Percentiles rank a stretch among this genome's conserved stretches.
These are phyloP conservation scores for Spinus pinus DNA, from an alignment of 2,797 vertebrate genomes.

Conservation along the genomic window DNA sequence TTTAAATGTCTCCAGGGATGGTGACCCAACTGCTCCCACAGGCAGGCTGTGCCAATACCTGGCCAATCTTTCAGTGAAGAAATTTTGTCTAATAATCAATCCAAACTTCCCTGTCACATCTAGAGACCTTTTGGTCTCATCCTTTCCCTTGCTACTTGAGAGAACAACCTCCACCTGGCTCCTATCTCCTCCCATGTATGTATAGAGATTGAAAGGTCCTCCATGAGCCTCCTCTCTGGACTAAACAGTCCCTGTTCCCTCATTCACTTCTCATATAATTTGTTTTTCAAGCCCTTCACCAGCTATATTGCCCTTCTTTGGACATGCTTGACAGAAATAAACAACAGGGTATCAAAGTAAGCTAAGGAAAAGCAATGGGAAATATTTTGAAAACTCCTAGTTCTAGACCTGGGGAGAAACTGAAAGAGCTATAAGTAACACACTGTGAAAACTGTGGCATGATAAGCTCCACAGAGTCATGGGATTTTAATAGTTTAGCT, in stretches of 20 bases:
- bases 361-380: background rate
- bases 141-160: background rate
- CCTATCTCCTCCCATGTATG: background rate
- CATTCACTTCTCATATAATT: background rate
- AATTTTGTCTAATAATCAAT: background rate
- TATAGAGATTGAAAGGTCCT: background rate
- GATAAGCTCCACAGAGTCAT: background rate
- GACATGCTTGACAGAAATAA: background rate
- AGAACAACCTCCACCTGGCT: background rate
- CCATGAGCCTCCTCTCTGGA: fast-evolving
- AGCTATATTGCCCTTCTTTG: background rate
- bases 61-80: background rate
- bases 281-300: background rate
- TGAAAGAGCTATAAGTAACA: background rate
- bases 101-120: background rate
- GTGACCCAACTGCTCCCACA: background rate
- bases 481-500: background rate
- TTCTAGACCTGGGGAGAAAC: background rate
- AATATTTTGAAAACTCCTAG: background rate
- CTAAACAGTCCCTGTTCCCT: background rate
- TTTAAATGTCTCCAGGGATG: background rate
- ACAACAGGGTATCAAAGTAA: fast-evolving
- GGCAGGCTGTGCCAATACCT: background rate
- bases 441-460: background rate
- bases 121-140: background rate